A percentile compares a stretch with the other conserved stretches of the same genome.
Evolutionary conservation across 2,113 vertebrate species (phyloP).

Genomic region (Tachysurus fulvidraco): DNA sequence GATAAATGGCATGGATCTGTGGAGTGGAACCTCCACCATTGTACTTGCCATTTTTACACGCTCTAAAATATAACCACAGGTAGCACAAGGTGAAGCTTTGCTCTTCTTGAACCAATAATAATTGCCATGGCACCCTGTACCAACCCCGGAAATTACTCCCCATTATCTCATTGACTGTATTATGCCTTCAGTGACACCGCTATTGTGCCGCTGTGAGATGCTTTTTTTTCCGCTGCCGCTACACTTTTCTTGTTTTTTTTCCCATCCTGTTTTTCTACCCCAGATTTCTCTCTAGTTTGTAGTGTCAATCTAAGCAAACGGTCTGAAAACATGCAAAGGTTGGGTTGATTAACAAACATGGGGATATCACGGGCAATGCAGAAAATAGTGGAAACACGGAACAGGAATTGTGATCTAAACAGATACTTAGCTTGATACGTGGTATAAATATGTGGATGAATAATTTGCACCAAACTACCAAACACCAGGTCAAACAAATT

Average conservation of each 20-base stretch:
- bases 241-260: background rate
- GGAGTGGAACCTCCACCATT: background rate
- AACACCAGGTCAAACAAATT: no score
- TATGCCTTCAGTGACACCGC: background rate
- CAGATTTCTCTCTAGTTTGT: no score
- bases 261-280: no score
- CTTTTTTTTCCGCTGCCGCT: background rate
- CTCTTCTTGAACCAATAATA: background rate
- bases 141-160: background rate
- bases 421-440: no score
- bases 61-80: background rate
- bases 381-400: no score
- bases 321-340: no score
- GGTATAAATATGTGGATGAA: no score
- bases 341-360: no score
- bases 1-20: background rate
- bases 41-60: background rate
- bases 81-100: background rate
- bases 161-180: constrained; percentile 15
- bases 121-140: background rate
- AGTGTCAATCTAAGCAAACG: no score
- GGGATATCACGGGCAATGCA: no score
- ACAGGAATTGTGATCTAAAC: no score
- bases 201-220: background rate
- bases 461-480: no score